Evolutionary conservation across 2,797 vertebrate genomes (phyloP), one percentile per base, ranked within the genome.

Genomic region (Schizopygopsis malacanthus): DNA sequence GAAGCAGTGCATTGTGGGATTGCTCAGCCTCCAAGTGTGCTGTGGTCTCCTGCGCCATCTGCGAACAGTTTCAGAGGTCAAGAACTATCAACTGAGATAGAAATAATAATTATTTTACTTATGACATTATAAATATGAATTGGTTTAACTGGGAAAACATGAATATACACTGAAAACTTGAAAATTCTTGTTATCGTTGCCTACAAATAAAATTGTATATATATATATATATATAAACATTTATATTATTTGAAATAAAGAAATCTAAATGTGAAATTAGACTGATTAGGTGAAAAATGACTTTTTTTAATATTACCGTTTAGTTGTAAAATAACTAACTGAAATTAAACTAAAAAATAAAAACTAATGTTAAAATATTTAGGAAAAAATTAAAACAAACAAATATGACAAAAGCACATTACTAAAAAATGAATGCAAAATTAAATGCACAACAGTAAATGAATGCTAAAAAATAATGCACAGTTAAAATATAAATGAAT

Each of bases 11-110:
- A 72, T 87, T 91, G 25, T 92, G 94, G 71, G 93, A 94, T 88
- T 93, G 89, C 89, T 95, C 92, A 28, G 95, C 88, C 82, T 93
- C 90, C 25, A 93, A 88, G 45, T 90, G 86, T 28, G 88, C 78
- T n/a, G 88, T 86, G 25, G 89, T 90, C 88, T 96, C 94, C 88
- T 91, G 91, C 13, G 87, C 93, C 76, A 94, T 87, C 10, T 96
- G 89, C 47, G 87, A 61, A 41, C 15, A 80, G 41, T 43, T 47
- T 22, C 20, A 77, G 56, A 81, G 16, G 63, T 86, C 11, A 61
- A 37, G 15, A 63, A 22, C 5, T 15, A 72, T 25, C 69, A 22
- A 69, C 1, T 56, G 37, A 82, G 6, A 56, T 11, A 8, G 3
- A 50, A 37, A 80, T 67, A 37, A 80, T 67, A 6, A 37, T 4